Evolutionary conservation across 2,888 invertebrate species (phyloP).

Genomic region (Eurytoma adleriae): DNA sequence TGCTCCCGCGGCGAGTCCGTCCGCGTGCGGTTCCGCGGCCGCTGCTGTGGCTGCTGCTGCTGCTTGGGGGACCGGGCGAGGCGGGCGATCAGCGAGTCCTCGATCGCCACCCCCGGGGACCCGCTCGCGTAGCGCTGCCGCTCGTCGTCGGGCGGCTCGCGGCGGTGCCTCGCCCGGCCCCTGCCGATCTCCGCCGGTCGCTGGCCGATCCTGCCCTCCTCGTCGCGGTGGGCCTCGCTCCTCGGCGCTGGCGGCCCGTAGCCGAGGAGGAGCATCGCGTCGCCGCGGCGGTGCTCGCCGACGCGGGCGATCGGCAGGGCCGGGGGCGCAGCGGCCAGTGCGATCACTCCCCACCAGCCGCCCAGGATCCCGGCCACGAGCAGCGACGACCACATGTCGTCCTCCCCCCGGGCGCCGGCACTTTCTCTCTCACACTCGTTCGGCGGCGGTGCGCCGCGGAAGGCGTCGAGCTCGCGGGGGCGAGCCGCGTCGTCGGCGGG

Average conservation of each 20-base stretch:
- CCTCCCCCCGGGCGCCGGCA: slow-evolving; percentile 33
- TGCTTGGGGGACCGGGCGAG: slow-evolving; percentile 15
- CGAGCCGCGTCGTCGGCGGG: background rate
- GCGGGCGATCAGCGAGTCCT: background rate
- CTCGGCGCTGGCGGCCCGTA: background rate
- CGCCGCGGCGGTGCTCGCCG: background rate
- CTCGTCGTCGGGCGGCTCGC: background rate
- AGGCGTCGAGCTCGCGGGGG: background rate
- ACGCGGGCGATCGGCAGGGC: background rate
- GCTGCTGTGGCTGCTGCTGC: slow-evolving; percentile 33
- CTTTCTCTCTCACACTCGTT: background rate
- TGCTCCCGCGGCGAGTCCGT: slow-evolving; percentile 70
- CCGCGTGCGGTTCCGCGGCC: slow-evolving; percentile 53
- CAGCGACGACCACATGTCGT: slow-evolving; percentile 71
- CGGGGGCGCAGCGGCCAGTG: slow-evolving; percentile 68
- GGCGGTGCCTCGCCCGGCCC: background rate
- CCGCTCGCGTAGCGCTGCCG: slow-evolving; percentile 30
- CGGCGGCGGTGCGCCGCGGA: no score
- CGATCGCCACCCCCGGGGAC: background rate
- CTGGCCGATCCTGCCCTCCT: background rate
- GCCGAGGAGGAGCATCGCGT: background rate
- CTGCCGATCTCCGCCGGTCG: background rate
- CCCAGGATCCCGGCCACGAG: slow-evolving; percentile 73
- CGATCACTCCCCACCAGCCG: slow-evolving; percentile 72
- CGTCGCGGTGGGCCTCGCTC: background rate